phyloP scores from a whole-genome alignment of 1,140 invertebrate genomes.

The Bemisia tabaci region DNA sequence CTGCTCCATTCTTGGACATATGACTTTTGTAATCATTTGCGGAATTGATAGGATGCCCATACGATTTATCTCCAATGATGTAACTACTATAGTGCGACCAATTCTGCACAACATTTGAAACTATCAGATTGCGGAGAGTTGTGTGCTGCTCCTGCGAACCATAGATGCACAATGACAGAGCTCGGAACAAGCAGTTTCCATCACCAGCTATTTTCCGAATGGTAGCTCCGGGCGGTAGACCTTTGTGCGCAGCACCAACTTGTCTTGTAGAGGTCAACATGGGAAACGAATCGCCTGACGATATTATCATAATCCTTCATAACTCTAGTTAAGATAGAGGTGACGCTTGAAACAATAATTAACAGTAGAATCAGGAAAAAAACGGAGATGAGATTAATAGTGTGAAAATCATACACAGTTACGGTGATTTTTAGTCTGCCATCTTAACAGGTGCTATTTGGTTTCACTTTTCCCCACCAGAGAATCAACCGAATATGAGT shows the following conservation, averaged over 20 bases:
- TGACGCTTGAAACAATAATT: no score
- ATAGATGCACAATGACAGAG: not conserved
- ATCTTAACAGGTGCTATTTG: no score
- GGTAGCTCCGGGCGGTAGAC: not conserved
- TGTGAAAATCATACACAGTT: no score
- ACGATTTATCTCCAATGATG: not conserved
- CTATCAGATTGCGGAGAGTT: not conserved
- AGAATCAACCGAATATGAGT: no score
- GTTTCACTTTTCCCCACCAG: no score
- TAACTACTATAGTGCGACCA: not conserved
- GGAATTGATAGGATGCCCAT: not conserved
- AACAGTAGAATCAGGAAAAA: no score
- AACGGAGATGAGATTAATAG: no score
- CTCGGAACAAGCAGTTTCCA: not conserved
- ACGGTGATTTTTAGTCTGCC: no score
- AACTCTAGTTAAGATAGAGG: not conserved
- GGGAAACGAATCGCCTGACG: not conserved
- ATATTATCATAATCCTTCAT: not conserved
- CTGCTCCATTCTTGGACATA: not conserved
- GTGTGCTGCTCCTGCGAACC: not conserved
- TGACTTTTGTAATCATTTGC: not conserved
- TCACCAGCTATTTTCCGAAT: not conserved
- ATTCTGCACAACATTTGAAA: not conserved
- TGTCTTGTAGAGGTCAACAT: not conserved
- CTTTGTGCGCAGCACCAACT: not conserved